A percentile compares a stretch with the other conserved stretches of the same genome.
Conservation (phyloP, 2,888 invertebrate genomes). For the Ditula angustiorana region DNA sequence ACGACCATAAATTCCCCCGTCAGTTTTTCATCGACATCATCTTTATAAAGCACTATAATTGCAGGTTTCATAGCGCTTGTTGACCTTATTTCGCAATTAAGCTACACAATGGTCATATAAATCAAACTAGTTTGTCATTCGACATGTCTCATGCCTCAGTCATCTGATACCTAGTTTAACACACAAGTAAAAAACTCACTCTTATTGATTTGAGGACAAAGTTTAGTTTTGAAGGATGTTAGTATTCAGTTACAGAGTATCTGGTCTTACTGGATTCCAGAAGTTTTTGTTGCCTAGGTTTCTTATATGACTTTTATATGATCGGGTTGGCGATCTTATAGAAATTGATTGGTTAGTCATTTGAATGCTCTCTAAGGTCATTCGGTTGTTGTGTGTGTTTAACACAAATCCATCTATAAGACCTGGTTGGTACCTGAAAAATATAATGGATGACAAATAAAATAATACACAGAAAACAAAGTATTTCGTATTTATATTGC, state of each 20-base stretch:
- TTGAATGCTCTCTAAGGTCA: neutral
- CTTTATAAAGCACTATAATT: slow-evolving; percentile 41
- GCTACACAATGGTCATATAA: slow-evolving; percentile 70
- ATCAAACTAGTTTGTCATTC: slow-evolving; percentile 69
- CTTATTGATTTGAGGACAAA: neutral
- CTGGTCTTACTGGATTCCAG: slow-evolving; percentile 33
- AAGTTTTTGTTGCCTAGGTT: slow-evolving; percentile 24
- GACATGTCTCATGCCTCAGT: slow-evolving; percentile 31
- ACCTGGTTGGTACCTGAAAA: neutral
- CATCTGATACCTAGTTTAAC: slow-evolving; percentile 28
- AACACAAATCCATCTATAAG: neutral
- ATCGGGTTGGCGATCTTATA: slow-evolving; percentile 5
- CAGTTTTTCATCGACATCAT: slow-evolving; percentile 21
- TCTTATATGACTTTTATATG: slow-evolving; percentile 3
- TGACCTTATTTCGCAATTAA: slow-evolving; percentile 72
- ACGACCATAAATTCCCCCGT: slow-evolving; percentile 9
- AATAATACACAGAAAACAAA: too few species aligned
- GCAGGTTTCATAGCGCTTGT: slow-evolving; percentile 44
- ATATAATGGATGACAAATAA: too few species aligned
- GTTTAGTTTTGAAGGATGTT: neutral
- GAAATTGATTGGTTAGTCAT: slow-evolving; percentile 7
- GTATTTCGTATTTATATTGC: too few species aligned
- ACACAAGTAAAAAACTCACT: neutral
- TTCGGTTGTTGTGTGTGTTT: neutral
- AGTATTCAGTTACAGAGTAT: slow-evolving; percentile 11